Evolutionary conservation across 2,888 invertebrate species (phyloP), one percentile per base, ranked within the genome.

Genomic region (Steinernema carpocapsae): DNA sequence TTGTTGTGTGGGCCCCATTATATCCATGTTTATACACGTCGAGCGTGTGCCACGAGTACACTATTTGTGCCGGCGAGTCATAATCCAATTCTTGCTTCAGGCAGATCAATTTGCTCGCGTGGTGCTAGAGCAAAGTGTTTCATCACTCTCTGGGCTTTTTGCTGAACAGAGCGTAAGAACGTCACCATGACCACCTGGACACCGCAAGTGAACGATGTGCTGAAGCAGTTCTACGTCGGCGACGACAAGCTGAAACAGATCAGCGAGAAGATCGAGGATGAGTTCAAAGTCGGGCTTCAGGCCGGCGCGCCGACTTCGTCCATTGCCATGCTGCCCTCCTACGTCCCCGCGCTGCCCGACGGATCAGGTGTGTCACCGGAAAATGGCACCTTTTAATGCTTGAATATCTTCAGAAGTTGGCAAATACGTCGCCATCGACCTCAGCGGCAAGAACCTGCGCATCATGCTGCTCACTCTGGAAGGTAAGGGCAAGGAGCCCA

Each of bases 271-370:
- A 83, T 86, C n/a, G 76, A 79, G 46, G 72, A 72, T 14, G 85
- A 87, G 70, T 83, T 87, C 76, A 74, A 77, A 70, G 74, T 76
- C 24, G 82, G 82, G n/a, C 75, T 82, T 17, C 75, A 77, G 64
- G 45, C 76, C 43, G 78, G 76, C 7, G 46, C 48, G 42, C 72
- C 75, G 22, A 82, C 77, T 3, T 83, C 84, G 4, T 83, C 82
- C 0, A 83, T 87, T 42, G 86, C 87, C 12, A 87, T 87, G 87
- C 76, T 87, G 56, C 87, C 87, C 17, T 82, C 84, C n/a, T 87
- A 81, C 76, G 84, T 87, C n/a, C 87, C 87, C 0, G 85, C 82
- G 7, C 73, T 87, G n/a, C 87, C 87, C 4, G 84, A 85, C 72
- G 88, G 88, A 46, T 78, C 83, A 72, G 87, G 87, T 87, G 43